Base-by-base conservation (phyloP, 2,113 vertebrate genomes). In the Oxygymnocypris stewartii region DNA sequence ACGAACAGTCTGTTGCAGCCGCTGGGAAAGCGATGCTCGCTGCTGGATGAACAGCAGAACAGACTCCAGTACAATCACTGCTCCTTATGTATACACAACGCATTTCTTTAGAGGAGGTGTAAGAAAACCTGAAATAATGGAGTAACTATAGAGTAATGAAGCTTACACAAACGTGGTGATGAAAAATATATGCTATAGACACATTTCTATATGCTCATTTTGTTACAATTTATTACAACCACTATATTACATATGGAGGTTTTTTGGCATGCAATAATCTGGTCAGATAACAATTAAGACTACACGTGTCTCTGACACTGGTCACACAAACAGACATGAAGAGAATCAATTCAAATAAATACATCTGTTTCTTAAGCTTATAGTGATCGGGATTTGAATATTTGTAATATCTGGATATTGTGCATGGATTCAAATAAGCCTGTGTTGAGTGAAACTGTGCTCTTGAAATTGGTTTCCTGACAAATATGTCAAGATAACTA, bases 191-290 rank as follows among this genome's bases (percentile, higher is more conserved):
- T 35, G 7, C 18, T 82, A 54, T 28, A 82, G n/a, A 73, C 37
- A 76, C 77, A 12, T 12, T 79, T 80, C 82, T 76, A 59, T 87
- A 31, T 77, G 16, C 57, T 75, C 78, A 57, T 84, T 84, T 78
- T 84, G 59, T 86, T 89, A 90, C 84, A 65, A 90, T 87, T 81
- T 89, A 88, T 92, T 90, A 83, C 87, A 69, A 89, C 90, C 35
- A 92, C 57, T 90, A 85, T 87, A n/a, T 90, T 86, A 86, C 90
- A 92, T 83, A 91, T 90, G 88, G 91, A 91, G 92, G 90, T 91
- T 94, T 93, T 95, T 95, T 95, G 94, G 93, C 95, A 96, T 96
- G 95, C 95, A 95, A 91, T 90, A 88, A 91, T 91, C 90, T 87
- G 54, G 83, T 85, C 90, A 87, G 90, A 88, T 92, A 88, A 89